Percentiles rank a stretch among this genome's conserved stretches.
phyloP scores from a whole-genome alignment of 1,140 invertebrate genomes.

The Andricus grossulariae region DNA sequence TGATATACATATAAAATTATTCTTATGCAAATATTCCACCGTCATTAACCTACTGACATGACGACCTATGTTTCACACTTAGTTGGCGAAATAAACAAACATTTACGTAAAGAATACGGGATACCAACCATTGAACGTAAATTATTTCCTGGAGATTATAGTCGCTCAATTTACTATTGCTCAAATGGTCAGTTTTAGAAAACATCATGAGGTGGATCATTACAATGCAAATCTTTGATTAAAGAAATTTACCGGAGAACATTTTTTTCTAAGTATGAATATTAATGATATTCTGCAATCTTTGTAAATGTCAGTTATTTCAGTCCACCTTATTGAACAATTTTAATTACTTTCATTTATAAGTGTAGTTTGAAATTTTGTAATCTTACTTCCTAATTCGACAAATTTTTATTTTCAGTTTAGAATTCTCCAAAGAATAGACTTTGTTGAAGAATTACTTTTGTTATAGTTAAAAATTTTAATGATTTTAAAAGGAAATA shows the following conservation, averaged over 20 bases:
- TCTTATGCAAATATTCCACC: slow-evolving; percentile 6
- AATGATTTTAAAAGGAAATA: too few relatives aligned
- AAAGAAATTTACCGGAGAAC: slow-evolving; percentile 23
- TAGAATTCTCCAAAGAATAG: too few relatives aligned
- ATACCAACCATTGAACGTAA: background rate
- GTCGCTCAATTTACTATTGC: slow-evolving; percentile 14
- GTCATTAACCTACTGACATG: background rate
- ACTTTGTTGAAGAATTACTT: too few relatives aligned
- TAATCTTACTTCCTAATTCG: too few relatives aligned
- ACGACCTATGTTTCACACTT: background rate
- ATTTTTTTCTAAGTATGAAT: too few relatives aligned
- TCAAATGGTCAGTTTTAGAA: background rate
- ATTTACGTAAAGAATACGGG: slow-evolving; percentile 12
- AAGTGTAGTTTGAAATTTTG: too few relatives aligned
- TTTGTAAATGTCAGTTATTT: too few relatives aligned
- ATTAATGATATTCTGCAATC: too few relatives aligned
- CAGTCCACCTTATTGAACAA: too few relatives aligned
- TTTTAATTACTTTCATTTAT: too few relatives aligned
- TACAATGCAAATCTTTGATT: slow-evolving; percentile 22
- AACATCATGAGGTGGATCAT: background rate
- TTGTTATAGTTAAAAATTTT: too few relatives aligned
- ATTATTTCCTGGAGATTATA: slow-evolving; percentile 22
- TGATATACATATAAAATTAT: background rate
- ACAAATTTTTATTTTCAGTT: too few relatives aligned
- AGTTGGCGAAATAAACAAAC: slow-evolving; percentile 24